Evolutionary conservation across 2,888 invertebrate species (phyloP).

Genomic region (Trisateles emortualis): DNA sequence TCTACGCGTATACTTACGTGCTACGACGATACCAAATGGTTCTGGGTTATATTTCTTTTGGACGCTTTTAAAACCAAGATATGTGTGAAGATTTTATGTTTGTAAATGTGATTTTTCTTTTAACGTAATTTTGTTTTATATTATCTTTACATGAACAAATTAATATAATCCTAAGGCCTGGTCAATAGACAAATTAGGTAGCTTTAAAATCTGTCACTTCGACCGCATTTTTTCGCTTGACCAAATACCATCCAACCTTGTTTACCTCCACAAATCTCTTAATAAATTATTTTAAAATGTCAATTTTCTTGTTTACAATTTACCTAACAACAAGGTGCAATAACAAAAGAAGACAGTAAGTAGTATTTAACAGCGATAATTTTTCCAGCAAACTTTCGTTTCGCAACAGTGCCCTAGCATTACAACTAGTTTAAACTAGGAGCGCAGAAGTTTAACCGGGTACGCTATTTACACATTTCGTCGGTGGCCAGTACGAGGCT

Average conservation of each 20-base stretch:
- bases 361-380: conserved; percentile 38
- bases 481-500: conserved; percentile 26
- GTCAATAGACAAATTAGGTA: too few species aligned
- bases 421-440: conserved; percentile 52
- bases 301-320: conserved; percentile 7
- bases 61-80: background rate
- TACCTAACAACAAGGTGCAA: conserved; percentile 29
- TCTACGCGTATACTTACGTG: conserved; percentile 8
- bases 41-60: background rate
- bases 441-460: conserved; percentile 44
- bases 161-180: too few species aligned
- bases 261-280: too few species aligned
- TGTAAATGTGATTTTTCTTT: too few species aligned
- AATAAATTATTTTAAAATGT: too few species aligned
- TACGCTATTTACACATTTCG: conserved; percentile 53
- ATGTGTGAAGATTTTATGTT: background rate
- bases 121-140: too few species aligned
- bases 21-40: background rate
- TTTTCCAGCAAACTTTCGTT: conserved; percentile 44
- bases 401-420: conserved; percentile 45
- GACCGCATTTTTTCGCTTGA: too few species aligned
- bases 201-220: too few species aligned
- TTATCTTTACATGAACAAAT: too few species aligned
- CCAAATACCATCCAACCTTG: too few species aligned
- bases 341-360: too few species aligned